These are phyloP conservation scores for Diarsia brunnea DNA, from an alignment of 2,888 invertebrate genomes.

Conservation along the genomic window DNA sequence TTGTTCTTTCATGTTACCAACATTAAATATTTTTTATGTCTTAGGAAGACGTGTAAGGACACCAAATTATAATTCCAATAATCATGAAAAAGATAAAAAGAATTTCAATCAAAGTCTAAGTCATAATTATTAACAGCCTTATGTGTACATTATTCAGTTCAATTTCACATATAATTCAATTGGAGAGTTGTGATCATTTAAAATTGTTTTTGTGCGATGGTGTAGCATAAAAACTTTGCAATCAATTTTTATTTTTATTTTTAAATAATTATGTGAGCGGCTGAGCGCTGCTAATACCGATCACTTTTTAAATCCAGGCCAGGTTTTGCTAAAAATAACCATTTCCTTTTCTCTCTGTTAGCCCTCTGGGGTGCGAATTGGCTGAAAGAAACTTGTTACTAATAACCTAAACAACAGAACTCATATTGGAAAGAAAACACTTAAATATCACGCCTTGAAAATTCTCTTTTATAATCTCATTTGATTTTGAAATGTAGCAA, in stretches of 20 bases:
- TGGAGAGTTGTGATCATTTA: constrained; percentile 1
- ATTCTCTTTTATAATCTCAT: too few relatives aligned
- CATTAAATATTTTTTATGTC: constrained; percentile 3
- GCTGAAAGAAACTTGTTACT: background rate
- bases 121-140: constrained; percentile 11
- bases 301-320: background rate
- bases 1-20: background rate
- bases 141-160: background rate
- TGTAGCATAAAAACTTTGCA: background rate
- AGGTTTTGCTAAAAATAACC: background rate
- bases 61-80: constrained; percentile 6
- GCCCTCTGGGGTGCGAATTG: background rate
- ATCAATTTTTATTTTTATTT: background rate
- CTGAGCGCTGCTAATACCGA: background rate
- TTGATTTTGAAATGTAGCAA: too few relatives aligned
- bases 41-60: background rate
- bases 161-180: background rate
- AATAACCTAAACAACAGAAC: background rate
- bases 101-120: constrained; percentile 16
- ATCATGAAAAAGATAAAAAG: background rate
- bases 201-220: background rate
- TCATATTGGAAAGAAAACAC: background rate
- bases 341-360: background rate
- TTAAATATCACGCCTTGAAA: too few relatives aligned
- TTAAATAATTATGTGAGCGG: background rate